phyloP scores from a whole-genome alignment of 2,888 invertebrate species.

The Trissonchulus latispiculum region DNA sequence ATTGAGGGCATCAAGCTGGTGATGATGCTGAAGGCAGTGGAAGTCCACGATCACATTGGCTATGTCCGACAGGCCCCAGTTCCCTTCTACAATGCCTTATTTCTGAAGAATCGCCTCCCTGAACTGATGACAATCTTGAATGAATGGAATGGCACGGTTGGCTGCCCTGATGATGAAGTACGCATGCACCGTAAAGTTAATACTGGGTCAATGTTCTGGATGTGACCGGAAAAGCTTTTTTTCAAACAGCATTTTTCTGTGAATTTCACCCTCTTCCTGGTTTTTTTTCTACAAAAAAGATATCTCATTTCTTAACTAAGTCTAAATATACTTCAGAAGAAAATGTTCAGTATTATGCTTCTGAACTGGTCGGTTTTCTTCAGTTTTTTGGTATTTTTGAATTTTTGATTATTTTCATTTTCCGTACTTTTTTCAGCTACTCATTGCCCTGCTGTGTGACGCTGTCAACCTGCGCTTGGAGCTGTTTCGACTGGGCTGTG shows the following conservation, averaged over 20 bases:
- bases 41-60: conserved; percentile 19
- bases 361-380: no score
- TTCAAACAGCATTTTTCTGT: no score
- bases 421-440: conserved; percentile 15
- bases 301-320: no score
- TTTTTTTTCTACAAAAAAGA: no score
- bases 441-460: conserved; percentile 18
- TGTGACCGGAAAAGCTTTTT: no score
- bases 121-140: conserved; percentile 3
- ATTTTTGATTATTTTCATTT: no score
- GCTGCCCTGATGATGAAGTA: not conserved
- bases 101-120: not conserved
- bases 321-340: no score
- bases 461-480: conserved; percentile 11
- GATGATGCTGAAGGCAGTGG: conserved; percentile 19
- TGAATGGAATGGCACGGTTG: not conserved
- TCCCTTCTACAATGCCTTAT: conserved; percentile 11
- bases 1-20: conserved; percentile 6
- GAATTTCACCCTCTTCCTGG: no score
- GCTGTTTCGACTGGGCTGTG: conserved; percentile 2
- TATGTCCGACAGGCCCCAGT: conserved; percentile 1
- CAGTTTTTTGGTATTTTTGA: no score
- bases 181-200: no score
- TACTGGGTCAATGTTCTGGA: no score
- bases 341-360: no score